phyloP scores from a whole-genome alignment of 2,888 invertebrate species.

The Tetrapedia diversipes region DNA sequence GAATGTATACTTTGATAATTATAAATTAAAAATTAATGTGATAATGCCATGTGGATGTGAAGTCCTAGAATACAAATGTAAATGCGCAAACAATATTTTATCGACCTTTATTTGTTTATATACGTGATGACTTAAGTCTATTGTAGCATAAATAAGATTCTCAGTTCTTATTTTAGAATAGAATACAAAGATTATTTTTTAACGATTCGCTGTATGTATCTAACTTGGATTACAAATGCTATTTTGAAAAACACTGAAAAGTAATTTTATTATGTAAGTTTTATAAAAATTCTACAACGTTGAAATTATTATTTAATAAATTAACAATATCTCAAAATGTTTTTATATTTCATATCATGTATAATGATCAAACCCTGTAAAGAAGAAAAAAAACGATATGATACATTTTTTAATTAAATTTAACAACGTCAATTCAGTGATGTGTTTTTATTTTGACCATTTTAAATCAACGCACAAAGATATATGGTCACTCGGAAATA shows the following conservation, averaged over 20 bases:
- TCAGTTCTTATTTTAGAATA: slow-evolving; percentile 47
- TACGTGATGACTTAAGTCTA: slow-evolving; percentile 32
- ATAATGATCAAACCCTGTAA: not conserved
- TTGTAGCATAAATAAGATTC: slow-evolving; percentile 25
- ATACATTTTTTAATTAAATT: not conserved
- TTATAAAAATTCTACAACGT: slow-evolving; percentile 43
- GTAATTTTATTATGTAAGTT: slow-evolving; percentile 27
- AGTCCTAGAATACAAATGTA: slow-evolving; percentile 55
- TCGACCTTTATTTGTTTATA: slow-evolving; percentile 33
- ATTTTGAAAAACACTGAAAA: slow-evolving; percentile 31
- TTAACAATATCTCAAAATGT: slow-evolving; percentile 5
- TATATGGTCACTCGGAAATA: slow-evolving; percentile 97
- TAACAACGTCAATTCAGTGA: not conserved
- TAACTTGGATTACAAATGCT: slow-evolving; percentile 35
- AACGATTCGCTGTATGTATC: slow-evolving; percentile 38
- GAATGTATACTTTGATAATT: slow-evolving; percentile 67
- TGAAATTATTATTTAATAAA: slow-evolving; percentile 50
- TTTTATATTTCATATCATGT: slow-evolving; percentile 16
- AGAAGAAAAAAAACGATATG: slow-evolving; percentile 2
- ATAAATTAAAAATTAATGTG: slow-evolving; percentile 63
- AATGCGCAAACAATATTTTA: slow-evolving; percentile 32
- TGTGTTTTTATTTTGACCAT: slow-evolving; percentile 79
- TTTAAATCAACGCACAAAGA: slow-evolving; percentile 92
- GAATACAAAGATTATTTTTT: slow-evolving; percentile 45
- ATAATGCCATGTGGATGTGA: slow-evolving; percentile 45